Percentiles rank a stretch among this genome's conserved stretches.
Conservation (phyloP, 2,888 invertebrate species). For the Gandaritis pyraliata region DNA sequence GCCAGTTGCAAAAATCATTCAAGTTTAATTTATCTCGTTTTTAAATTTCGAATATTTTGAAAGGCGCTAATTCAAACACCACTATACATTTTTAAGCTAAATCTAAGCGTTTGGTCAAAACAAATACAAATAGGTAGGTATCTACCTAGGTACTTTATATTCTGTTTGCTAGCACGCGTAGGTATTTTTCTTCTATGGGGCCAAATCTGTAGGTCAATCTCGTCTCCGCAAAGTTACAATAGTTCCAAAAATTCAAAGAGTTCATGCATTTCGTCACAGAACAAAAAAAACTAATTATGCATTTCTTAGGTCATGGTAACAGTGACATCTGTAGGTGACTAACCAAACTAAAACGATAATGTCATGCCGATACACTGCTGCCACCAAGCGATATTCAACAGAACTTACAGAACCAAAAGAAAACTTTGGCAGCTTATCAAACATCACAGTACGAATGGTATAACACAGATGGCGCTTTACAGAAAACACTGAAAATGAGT, state of each 20-base stretch:
- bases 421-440: conserved; percentile 6
- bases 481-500: background rate
- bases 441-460: conserved; percentile 9
- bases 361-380: conserved; percentile 15
- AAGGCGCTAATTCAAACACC: too few species aligned
- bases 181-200: too few species aligned
- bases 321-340: conserved; percentile 22
- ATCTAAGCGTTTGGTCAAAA: too few species aligned
- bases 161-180: too few species aligned
- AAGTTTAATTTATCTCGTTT: too few species aligned
- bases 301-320: background rate
- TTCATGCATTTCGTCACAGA: background rate
- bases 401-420: conserved; percentile 26
- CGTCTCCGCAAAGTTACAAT: too few species aligned
- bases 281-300: background rate
- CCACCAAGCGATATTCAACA: conserved; percentile 18
- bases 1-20: too few species aligned
- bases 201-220: too few species aligned
- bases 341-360: conserved; percentile 7
- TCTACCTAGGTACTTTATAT: too few species aligned
- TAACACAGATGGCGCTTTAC: conserved; percentile 30
- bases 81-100: too few species aligned
- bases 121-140: too few species aligned
- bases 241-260: background rate
- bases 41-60: too few species aligned